phyloP scores from a whole-genome alignment of 92 coral and sea anemone genomes.

The Virgularia gustaviana region DNA sequence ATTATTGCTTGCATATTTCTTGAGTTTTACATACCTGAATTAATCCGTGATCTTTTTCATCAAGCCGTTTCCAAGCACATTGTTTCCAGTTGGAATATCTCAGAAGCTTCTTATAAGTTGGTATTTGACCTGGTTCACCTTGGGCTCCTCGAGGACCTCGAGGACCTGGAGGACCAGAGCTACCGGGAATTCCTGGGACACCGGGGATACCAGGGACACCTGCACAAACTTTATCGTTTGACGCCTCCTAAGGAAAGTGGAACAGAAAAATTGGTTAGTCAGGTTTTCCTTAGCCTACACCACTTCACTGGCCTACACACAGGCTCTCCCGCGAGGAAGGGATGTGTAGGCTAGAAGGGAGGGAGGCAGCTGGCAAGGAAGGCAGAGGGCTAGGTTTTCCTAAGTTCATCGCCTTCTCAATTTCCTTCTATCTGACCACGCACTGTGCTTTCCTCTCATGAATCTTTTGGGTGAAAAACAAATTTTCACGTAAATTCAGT shows the following conservation, averaged over 20 bases:
- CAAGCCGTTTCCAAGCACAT: slow-evolving; percentile 16
- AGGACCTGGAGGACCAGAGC: no score
- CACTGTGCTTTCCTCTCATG: no score
- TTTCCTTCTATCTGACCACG: no score
- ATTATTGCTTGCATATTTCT: no score
- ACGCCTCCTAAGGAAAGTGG: neutral
- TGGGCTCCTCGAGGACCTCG: slow-evolving; percentile 7
- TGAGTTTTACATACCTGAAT: slow-evolving; percentile 6
- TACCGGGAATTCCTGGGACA: no score
- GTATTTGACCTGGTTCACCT: slow-evolving; percentile 14
- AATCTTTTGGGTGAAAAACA: neutral
- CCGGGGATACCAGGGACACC: no score
- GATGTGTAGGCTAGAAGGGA: no score
- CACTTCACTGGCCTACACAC: no score
- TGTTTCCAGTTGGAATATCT: slow-evolving; percentile 26
- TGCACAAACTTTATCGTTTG: neutral
- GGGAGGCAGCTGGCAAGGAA: neutral
- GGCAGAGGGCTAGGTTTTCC: neutral
- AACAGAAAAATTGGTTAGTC: no score
- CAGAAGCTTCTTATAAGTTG: neutral
- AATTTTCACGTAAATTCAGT: neutral
- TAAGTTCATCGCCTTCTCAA: no score
- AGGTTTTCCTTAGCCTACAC: no score
- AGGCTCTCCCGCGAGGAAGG: neutral
- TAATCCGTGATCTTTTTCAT: slow-evolving; percentile 18